Evolutionary conservation across 2,888 invertebrate species (phyloP), one percentile per base, ranked within the genome.

Genomic region (Acronicta aceris): DNA sequence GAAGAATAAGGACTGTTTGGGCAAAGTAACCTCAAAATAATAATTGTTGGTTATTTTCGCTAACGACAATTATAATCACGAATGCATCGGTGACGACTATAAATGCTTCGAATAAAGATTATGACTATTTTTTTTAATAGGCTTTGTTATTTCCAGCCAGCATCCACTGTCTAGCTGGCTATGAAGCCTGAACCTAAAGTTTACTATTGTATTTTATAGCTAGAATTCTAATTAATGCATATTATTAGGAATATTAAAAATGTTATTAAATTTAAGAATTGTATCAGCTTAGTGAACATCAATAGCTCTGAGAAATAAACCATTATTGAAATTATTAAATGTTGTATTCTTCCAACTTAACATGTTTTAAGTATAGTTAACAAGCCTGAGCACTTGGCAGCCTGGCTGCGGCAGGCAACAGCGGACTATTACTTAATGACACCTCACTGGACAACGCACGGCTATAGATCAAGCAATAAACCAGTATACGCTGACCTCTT

Each of bases 251-350:
- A 92, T 93, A 81, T 79, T 76, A 79, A 92, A 89, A 93, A 93
- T 94, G 94, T 94, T 94, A 93, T 92, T 90, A 90, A 85, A 89
- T 86, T 82, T 93, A 94, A 94, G 93, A 90, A 94, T 89, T 94
- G 94, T 94, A 94, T 94, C 94, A 91, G 94, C 94, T 94, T 94
- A 94, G 94, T 92, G 86, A 94, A 94, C 93, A 94, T 94, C 94
- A 94, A 94, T 94, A 94, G 94, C 94, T 94, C 93, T 89, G 92
- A 87, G 84, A 89, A 92, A 91, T 91, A 85, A 93, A 93, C 92
- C 94, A 94, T 94, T 94, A 94, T 94, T 91, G 85, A 94, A 94
- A 94, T 93, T 94, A 94, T 90, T 92, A 87, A 91, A 90, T 92
- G 91, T 90, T 89, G 91, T 92, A 89, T 91, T 90, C 82, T 90